Conservation (phyloP, 2,113 vertebrate species). For the Mohoua ochrocephala region DNA sequence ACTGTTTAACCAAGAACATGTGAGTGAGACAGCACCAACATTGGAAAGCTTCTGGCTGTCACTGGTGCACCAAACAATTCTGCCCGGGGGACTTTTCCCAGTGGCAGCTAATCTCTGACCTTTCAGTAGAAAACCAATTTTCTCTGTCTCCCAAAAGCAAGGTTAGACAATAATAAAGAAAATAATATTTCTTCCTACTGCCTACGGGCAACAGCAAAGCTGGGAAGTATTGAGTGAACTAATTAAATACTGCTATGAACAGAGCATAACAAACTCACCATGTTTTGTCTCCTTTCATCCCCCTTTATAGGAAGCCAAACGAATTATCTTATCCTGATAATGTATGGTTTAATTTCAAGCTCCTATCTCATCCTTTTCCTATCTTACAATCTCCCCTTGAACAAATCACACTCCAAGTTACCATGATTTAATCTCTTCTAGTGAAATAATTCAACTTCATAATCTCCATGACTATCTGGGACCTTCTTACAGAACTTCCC, state of each 20-base stretch:
- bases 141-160: background rate
- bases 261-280: background rate
- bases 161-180: background rate
- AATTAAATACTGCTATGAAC: constrained; percentile 5
- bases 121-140: constrained; percentile 6
- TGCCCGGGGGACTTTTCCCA: background rate
- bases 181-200: background rate
- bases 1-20: background rate
- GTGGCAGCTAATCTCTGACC: background rate
- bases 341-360: background rate
- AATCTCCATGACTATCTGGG: background rate
- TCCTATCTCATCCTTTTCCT: background rate
- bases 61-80: background rate
- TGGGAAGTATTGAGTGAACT: background rate
- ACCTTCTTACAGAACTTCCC: background rate
- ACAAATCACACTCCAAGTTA: background rate
- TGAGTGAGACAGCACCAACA: background rate
- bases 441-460: background rate
- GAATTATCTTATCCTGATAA: background rate
- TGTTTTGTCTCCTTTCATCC: background rate
- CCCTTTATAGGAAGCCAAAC: background rate
- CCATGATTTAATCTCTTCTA: background rate
- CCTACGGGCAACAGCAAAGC: background rate
- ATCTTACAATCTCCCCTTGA: background rate
- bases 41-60: background rate